Conservation (phyloP, 2,888 invertebrate species). For the Heterodera filipjevi region DNA sequence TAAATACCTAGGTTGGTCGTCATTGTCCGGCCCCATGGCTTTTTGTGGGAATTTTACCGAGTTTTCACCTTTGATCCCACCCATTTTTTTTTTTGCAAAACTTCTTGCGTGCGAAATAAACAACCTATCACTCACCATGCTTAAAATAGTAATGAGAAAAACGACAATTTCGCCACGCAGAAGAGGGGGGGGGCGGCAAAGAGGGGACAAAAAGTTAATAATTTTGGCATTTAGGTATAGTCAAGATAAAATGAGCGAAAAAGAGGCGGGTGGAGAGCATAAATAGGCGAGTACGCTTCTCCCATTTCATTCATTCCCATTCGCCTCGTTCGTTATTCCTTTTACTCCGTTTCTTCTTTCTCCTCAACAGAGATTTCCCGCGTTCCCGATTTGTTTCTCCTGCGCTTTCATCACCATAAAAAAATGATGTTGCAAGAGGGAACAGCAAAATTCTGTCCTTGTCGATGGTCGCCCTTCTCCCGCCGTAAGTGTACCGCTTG, state of each 20-base stretch:
- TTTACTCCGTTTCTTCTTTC: neutral
- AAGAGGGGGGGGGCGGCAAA: too few relatives aligned
- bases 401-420: too few relatives aligned
- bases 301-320: neutral
- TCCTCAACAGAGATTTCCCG: neutral
- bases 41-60: too few relatives aligned
- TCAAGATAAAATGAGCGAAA: neutral
- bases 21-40: too few relatives aligned
- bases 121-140: neutral
- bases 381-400: neutral
- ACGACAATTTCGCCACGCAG: too few relatives aligned
- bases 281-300: neutral
- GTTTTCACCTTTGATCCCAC: too few relatives aligned
- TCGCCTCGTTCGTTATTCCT: too few relatives aligned
- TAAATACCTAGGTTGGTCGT: too few relatives aligned
- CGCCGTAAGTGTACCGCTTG: neutral
- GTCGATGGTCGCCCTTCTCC: neutral
- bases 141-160: neutral
- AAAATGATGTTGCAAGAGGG: neutral
- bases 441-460: neutral
- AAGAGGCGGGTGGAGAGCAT: neutral
- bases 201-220: neutral
- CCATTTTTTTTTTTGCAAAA: neutral
- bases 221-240: neutral
- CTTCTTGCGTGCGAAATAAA: neutral